Percentiles rank a stretch among this genome's conserved stretches.
phyloP scores from a whole-genome alignment of 37 sponge, comb jelly and placozoan species.

The Hormiphora californensis region DNA sequence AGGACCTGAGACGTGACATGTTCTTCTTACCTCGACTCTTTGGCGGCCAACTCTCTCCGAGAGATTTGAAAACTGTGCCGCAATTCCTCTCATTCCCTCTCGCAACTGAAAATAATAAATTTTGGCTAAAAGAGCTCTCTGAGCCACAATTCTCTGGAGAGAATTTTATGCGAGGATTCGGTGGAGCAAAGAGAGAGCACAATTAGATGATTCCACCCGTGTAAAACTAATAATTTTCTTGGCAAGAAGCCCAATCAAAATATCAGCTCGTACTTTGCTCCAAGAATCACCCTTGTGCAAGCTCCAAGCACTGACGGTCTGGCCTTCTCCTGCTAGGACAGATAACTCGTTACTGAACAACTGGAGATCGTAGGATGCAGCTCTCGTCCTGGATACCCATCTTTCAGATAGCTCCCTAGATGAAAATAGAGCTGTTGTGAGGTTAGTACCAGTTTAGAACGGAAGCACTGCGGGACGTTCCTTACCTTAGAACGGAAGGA shows the following conservation, averaged over 20 bases:
- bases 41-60: conserved; percentile 21
- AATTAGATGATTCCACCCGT: too few relatives aligned
- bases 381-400: conserved; percentile 21
- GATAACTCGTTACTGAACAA: conserved; percentile 47
- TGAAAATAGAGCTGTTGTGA: too few relatives aligned
- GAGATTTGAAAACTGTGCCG: conserved; percentile 37
- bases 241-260: not conserved
- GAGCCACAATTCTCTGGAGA: too few relatives aligned
- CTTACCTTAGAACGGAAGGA: too few relatives aligned
- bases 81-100: conserved; percentile 29
- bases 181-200: too few relatives aligned
- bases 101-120: too few relatives aligned
- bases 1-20: not conserved
- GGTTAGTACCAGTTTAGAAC: too few relatives aligned
- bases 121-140: too few relatives aligned
- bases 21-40: not conserved
- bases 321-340: conserved; percentile 37
- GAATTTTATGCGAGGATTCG: too few relatives aligned
- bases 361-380: conserved; percentile 21
- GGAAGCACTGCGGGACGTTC: too few relatives aligned
- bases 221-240: not conserved
- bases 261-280: not conserved
- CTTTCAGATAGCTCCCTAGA: conserved; percentile 22
- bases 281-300: conserved; percentile 35
- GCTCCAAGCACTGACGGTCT: conserved; percentile 46